Conservation (phyloP, 2,797 vertebrate species). For the Mormyrops boulengeri region DNA sequence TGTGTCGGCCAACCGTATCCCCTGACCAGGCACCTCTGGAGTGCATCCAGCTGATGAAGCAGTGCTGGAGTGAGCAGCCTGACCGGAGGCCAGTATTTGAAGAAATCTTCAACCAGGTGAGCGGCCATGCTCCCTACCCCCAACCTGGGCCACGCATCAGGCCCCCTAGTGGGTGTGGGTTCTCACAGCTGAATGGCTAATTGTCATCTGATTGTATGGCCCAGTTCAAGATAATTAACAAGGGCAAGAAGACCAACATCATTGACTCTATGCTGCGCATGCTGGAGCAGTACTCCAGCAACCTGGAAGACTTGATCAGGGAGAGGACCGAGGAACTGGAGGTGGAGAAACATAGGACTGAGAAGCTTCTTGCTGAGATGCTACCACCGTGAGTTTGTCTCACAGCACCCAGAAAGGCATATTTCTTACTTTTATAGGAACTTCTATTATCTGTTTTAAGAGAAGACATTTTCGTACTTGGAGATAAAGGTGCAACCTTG, state of each 20-base stretch:
- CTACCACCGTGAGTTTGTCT: slow-evolving; percentile 65
- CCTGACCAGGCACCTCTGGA: slow-evolving; percentile 76
- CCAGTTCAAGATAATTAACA: slow-evolving; percentile 75
- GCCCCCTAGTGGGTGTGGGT: not conserved
- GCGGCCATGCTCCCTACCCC: not conserved
- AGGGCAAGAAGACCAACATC: slow-evolving; percentile 77
- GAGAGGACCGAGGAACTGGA: slow-evolving; percentile 74
- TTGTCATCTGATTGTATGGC: not conserved
- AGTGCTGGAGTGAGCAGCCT: slow-evolving; percentile 74
- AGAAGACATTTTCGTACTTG: not conserved
- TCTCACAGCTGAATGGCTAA: not conserved
- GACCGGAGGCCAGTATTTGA: slow-evolving; percentile 70
- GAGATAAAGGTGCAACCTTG: not conserved
- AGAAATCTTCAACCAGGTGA: slow-evolving; percentile 75
- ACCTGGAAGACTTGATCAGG: slow-evolving; percentile 71
- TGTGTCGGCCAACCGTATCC: slow-evolving; percentile 74
- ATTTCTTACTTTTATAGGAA: not conserved
- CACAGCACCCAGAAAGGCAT: not conserved
- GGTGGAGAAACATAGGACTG: slow-evolving; percentile 73
- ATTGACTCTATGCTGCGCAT: slow-evolving; percentile 77
- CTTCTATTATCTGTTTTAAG: not conserved
- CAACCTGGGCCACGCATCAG: not conserved
- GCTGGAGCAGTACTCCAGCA: slow-evolving; percentile 76
- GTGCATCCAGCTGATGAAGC: slow-evolving; percentile 80
- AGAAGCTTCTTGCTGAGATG: slow-evolving; percentile 73